Base-by-base conservation (phyloP, 2,888 invertebrate species). In the Hirtodrosophila cameraria region DNA sequence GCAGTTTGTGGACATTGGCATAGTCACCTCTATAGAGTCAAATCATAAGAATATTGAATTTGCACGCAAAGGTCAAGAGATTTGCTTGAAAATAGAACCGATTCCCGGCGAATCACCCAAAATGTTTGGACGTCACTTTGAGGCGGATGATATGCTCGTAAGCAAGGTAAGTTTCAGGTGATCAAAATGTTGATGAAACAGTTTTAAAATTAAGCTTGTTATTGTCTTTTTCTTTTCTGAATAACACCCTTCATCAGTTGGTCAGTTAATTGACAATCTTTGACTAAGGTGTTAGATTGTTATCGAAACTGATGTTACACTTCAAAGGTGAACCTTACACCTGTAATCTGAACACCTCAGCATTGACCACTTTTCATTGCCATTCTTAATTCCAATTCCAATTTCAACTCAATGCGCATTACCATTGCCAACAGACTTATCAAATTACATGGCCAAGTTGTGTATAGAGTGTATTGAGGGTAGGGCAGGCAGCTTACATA, bases 121-220 rank as follows among this genome's bases (percentile, higher is more conserved):
- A 92, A 96, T 99, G 96, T 98, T 95, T 91, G 99, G 99, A 8
- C 93, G 99, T 58, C 99, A 99, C 92, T 99, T 99, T 92, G 99
- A 99, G 88, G 96, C 97, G 88, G 97, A 95, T 31, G 99, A 99
- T 91, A 93, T 97, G 90, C 93, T 99, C 73, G 94, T 98, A 88
- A 99, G 99, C 93, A 98, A 96, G 95, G 96, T 96, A 90, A 92
- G 93, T 42, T 18, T 31, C 38, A 53, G 36, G 53, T 49, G 52
- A 46, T 33, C 43, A 55, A n/a, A n/a, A n/a, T n/a, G n/a, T n/a
- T n/a, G n/a, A n/a, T n/a, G n/a, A n/a, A n/a, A n/a, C n/a, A n/a
- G n/a, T n/a, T n/a, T n/a, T n/a, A n/a, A n/a, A n/a, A n/a, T n/a
- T n/a, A n/a, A n/a, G n/a, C n/a, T n/a, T n/a, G n/a, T n/a, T n/a